Base-by-base conservation (phyloP, 2,113 vertebrate genomes). In the Kryptolebias marmoratus region DNA sequence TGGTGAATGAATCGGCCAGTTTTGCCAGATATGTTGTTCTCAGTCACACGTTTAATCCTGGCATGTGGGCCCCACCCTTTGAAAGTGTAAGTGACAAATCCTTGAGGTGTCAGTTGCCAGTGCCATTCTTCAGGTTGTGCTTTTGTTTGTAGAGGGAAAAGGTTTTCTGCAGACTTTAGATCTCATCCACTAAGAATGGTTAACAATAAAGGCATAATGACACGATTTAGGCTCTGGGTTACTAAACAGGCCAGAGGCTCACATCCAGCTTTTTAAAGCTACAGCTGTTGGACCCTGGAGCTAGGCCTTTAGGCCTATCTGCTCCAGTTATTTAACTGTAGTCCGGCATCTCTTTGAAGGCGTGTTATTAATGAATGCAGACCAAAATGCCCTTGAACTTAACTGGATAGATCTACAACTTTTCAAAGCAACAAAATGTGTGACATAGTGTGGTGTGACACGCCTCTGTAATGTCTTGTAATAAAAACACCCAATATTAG, bases 381-480 rank as follows among this genome's bases (percentile, higher is more conserved):
- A 64, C 11, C 30, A 36, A 64, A 36, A 59, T 52, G 47, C 47
- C 63, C 50, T 64, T 52, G 31, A 48, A 52, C 47, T 52, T 18
- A 13, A 12, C 47, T 52, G 47, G 30, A 28, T 32, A 30, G 14
- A 18, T 28, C 30, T 16, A n/a, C 30, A 52, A 64, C 28, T 49
- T 64, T 18, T n/a, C 30, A 64, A 32, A 50, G 27, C 62, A 39
- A 42, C 31, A 59, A 42, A 42, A 22, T 16, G 16, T 53, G 55
- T 57, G 31, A 57, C 30, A 57, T 57, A 57, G 55, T 18, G 44
- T 30, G 27, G 60, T 63, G 44, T 48, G 60, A 63, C 60, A 42
- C 47, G 42, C 44, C 59, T 47, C 44, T 28, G 44, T 48, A 48
- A 30, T 7, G 16, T 31, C 62, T 7, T 31, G 16, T 48, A 45